Base-by-base conservation (phyloP, 2,888 invertebrate genomes). In the Sinodicranocentrus sp. region DNA sequence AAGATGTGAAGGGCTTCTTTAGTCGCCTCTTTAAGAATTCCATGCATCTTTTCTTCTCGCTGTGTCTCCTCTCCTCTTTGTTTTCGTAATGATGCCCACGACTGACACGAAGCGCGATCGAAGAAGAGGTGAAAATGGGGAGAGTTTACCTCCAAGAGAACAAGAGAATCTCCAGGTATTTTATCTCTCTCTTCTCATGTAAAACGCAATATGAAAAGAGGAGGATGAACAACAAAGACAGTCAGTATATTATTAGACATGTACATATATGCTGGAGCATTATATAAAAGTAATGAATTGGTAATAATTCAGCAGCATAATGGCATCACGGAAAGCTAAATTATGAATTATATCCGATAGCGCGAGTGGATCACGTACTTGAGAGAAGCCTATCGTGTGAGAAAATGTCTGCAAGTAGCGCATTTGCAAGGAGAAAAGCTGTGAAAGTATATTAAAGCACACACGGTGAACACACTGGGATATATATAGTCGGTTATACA, bases 251-350 rank as follows among this genome's bases (percentile, higher is more conserved):
- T 44, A 44, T 1, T 44, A 44, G 44, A 3, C 48, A 17, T 54
- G 25, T 23, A 25, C 19, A 57, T 10, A 57, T 23, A 25, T 1
- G 10, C 23, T 23, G 17, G 17, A 39, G n/a, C 48, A 48, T 57
- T 25, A 21, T 57, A 57, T n/a, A 57, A 57, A 21, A 25, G 52
- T 70, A 52, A 70, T 70, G 70, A 70, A 70, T 70, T 70, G 70
- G 52, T 70, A 70, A 70, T 70, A 52, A 48, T 70, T 70, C 52
- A 52, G 52, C 23, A 48, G 21, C 52, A 70, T 70, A 70, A 70
- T 70, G 28, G 52, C 70, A 52, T 70, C 70, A 70, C 52, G 52
- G 70, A 70, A 70, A 70, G 70, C 70, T 70, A 70, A 70, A 48
- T 70, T 70, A 70, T 70, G 70, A 70, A 70, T 70, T 70, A 70